Base-by-base conservation (phyloP, 2,888 invertebrate genomes). In the Lithophane leautieri region DNA sequence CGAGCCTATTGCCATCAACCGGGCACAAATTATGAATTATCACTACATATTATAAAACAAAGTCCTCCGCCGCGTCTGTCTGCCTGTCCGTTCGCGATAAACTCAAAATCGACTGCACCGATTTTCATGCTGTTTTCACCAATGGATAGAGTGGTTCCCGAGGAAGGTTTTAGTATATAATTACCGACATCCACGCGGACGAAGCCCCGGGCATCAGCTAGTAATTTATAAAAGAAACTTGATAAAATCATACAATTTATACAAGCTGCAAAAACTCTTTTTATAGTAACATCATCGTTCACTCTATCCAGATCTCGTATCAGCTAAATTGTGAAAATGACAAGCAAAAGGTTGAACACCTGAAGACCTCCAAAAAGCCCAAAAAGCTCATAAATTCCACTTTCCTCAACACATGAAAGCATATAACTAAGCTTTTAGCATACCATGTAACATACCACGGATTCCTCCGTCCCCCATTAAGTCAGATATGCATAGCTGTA, bases 401-500 rank as follows among this genome's bases (percentile, higher is more conserved):
- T 60, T 68, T 19, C 40, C 61, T 47, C 22, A 73, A 34, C 50
- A 56, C 58, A 56, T 67, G 25, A 9, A 22, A 34, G 44, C 50
- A 6, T 61, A 56, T 60, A 78, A 60, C 14, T 40, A 22, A 52
- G 50, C 42, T 34, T 25, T 66, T 77, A 77, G 25, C 60, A 52
- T 61, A 68, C 19, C 58, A 19, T 56, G 52, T 62, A 66, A 58
- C 61, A 79, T 83, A 63, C 52, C 56, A 50, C 56, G 34, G 22
- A 75, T 67, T n/a, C 60, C 22, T 28, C 11, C 22, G 16, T 19
- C 22, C 72, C 14, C 54, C 25, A 62, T 76, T 83, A 75, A 61
- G 34, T 22, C 25, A 42, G 56, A 47, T 47, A 76, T 73, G 65
- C 67, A 70, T 77, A 76, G 70, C 70, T 74, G 73, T 83, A 65